phyloP scores from a whole-genome alignment of 1,140 invertebrate species.

The Drosophila virilis region DNA sequence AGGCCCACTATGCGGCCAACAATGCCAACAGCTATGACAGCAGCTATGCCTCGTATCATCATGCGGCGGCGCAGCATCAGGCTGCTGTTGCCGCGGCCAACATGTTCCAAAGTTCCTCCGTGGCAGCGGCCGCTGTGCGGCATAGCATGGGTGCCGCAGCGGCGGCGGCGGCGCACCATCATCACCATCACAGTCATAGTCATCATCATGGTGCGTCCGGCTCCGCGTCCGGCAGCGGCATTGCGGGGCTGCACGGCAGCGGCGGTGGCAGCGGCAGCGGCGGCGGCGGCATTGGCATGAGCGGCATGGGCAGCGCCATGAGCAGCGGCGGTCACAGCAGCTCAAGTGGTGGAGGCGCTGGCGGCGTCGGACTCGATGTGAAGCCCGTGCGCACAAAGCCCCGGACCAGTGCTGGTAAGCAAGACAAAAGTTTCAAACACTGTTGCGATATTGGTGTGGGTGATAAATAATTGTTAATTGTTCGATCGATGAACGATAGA shows the following conservation, averaged over 20 bases:
- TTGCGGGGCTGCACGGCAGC: conserved; percentile 37
- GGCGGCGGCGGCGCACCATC: conserved; percentile 70
- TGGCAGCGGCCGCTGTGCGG: conserved; percentile 74
- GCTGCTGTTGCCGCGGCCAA: conserved; percentile 76
- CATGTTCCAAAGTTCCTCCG: conserved; percentile 83
- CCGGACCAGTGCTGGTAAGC: conserved; percentile 84
- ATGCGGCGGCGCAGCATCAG: conserved; percentile 77
- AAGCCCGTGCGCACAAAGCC: conserved; percentile 84
- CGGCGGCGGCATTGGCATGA: conserved; percentile 7
- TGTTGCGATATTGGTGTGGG: conserved; percentile 80
- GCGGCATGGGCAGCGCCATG: conserved; percentile 53
- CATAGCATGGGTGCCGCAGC: conserved; percentile 74
- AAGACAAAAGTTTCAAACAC: conserved; percentile 77
- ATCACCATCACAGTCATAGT: conserved; percentile 69
- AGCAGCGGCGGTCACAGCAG: conserved; percentile 28
- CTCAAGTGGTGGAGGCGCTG: conserved; percentile 34
- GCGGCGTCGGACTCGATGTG: conserved; percentile 52
- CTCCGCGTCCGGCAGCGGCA: conserved; percentile 31
- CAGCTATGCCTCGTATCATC: conserved; percentile 78
- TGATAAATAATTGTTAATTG: conserved; percentile 72
- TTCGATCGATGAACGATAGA: conserved; percentile 40
- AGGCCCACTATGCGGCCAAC: conserved; percentile 73
- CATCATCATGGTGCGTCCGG: conserved; percentile 45
- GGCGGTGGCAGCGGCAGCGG: conserved; percentile 15
- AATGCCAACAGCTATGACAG: conserved; percentile 64